A percentile compares a stretch with the other conserved stretches of the same genome.
Evolutionary conservation across 2,888 invertebrate species (phyloP).

Genomic region (Salticus scenicus): DNA sequence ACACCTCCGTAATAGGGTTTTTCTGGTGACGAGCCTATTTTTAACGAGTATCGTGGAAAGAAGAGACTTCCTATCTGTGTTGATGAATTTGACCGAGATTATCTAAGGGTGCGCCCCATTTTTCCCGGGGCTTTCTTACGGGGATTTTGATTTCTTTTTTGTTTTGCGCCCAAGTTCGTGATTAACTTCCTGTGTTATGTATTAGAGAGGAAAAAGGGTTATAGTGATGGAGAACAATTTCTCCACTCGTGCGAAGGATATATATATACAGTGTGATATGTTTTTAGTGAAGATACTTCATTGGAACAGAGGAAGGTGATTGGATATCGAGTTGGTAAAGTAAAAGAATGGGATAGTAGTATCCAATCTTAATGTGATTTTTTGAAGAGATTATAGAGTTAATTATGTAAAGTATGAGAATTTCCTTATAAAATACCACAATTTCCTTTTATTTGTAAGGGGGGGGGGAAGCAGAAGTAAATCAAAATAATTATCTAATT

Average conservation of each 20-base stretch:
- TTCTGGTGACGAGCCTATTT: conserved; percentile 55
- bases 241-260: conserved; percentile 49
- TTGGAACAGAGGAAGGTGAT: not conserved
- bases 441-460: no score
- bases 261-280: conserved; percentile 29
- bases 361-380: not conserved
- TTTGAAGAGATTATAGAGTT: not conserved
- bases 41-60: conserved; percentile 52
- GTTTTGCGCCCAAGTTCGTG: conserved; percentile 34
- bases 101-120: conserved; percentile 51
- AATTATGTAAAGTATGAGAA: not conserved
- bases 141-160: conserved; percentile 5
- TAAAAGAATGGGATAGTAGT: not conserved
- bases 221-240: conserved; percentile 14
- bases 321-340: not conserved
- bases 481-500: no score
- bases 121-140: conserved; percentile 22
- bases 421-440: not conserved
- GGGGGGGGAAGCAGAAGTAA: no score
- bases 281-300: not conserved
- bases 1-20: conserved; percentile 64
- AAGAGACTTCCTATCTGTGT: conserved; percentile 54
- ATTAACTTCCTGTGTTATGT: conserved; percentile 64
- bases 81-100: conserved; percentile 70
- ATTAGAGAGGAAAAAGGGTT: conserved; percentile 24